These are phyloP conservation scores for Halyomorpha halys DNA, from an alignment of 1,140 invertebrate genomes.

Conservation along the genomic window DNA sequence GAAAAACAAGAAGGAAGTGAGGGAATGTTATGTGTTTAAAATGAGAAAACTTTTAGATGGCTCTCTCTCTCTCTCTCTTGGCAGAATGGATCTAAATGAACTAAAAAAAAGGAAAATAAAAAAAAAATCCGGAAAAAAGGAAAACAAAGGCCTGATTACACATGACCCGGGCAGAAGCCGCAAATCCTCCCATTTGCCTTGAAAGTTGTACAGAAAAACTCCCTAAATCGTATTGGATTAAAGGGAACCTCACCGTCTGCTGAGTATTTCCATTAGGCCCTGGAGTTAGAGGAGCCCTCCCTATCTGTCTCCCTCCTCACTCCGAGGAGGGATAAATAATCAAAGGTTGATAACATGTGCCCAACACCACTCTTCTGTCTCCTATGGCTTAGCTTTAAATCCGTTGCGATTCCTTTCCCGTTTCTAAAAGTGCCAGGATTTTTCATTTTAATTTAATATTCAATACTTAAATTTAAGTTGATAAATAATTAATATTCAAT, in stretches of 20 bases:
- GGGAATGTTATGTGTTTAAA: constrained; percentile 9
- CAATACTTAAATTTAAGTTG: too few relatives aligned
- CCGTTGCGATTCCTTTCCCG: too few relatives aligned
- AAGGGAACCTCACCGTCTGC: constrained; percentile 1
- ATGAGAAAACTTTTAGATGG: constrained; percentile 9
- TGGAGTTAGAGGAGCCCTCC: neutral
- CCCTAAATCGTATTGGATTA: constrained; percentile 10
- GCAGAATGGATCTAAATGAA: constrained; percentile 4
- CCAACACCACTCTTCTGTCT: too few relatives aligned
- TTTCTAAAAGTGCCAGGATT: too few relatives aligned
- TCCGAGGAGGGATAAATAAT: neutral
- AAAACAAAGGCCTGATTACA: constrained; percentile 6
- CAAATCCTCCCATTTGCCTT: neutral
- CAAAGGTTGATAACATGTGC: too few relatives aligned
- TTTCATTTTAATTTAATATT: too few relatives aligned
- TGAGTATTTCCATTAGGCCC: constrained; percentile 7
- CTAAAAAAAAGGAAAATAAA: neutral
- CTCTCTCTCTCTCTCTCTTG: neutral
- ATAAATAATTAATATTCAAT: too few relatives aligned
- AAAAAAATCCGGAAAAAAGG: too few relatives aligned
- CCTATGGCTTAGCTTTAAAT: too few relatives aligned
- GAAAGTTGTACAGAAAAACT: neutral
- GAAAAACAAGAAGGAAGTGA: neutral
- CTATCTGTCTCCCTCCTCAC: neutral
- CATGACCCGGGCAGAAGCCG: constrained; percentile 2